These are phyloP conservation scores for Diploscapter pachys DNA, from an alignment of 1,140 invertebrate species.

Conservation along the genomic window DNA sequence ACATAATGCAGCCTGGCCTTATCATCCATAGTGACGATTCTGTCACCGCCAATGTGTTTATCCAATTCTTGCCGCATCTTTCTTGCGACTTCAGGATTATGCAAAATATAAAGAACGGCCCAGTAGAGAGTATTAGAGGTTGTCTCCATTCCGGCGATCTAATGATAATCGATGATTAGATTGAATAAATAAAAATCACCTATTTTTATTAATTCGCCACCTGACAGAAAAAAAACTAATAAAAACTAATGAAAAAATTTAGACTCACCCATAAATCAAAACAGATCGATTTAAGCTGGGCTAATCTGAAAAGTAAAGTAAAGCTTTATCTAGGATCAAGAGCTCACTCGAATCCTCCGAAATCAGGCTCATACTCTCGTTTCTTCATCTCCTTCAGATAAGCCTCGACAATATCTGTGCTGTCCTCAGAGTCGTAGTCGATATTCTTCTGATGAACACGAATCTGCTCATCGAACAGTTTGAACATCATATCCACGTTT, in stretches of 20 bases:
- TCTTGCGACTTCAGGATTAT: conserved; percentile 37
- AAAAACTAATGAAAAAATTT: neutral
- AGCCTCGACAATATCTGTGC: conserved; percentile 29
- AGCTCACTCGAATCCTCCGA: conserved; percentile 17
- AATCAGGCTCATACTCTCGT: conserved; percentile 13
- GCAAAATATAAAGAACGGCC: conserved; percentile 17
- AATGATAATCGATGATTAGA: no score
- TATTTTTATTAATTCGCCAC: no score
- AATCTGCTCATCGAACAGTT: no score
- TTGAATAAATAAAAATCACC: no score
- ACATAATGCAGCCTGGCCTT: no score
- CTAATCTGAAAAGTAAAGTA: conserved; percentile 22
- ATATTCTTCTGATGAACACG: neutral
- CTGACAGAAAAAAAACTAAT: no score
- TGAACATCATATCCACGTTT: no score
- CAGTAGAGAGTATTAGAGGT: conserved; percentile 27
- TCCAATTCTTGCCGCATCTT: conserved; percentile 43
- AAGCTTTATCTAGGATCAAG: conserved; percentile 17
- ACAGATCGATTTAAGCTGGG: conserved; percentile 10
- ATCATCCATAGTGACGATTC: no score
- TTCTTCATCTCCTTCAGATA: conserved; percentile 31
- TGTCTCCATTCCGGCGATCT: conserved; percentile 26
- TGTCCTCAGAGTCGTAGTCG: conserved; percentile 23
- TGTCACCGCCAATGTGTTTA: conserved; percentile 30
- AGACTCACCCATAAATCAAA: conserved; percentile 14